Evolutionary conservation across 2,113 vertebrate species (phyloP).

Genomic region (Heteronetta atricapilla): DNA sequence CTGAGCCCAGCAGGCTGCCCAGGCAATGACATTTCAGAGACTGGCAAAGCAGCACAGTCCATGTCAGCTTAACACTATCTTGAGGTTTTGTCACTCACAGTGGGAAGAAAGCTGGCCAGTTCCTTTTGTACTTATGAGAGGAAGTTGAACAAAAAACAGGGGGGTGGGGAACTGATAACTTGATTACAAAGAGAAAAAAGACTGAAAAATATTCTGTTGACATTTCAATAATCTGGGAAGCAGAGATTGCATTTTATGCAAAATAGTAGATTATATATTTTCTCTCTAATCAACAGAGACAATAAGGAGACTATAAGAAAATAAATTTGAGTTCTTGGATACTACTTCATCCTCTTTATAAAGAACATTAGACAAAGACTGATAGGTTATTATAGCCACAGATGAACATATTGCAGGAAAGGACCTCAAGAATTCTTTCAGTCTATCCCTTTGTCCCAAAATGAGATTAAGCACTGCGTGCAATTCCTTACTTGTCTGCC

Average conservation of each 20-base stretch:
- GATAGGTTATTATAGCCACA: neutral
- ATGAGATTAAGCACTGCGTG: neutral
- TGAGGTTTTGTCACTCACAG: slow-evolving; percentile 77
- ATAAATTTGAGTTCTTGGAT: neutral
- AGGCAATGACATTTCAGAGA: slow-evolving; percentile 82
- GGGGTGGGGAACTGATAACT: neutral
- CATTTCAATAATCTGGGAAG: slow-evolving; percentile 23
- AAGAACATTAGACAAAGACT: neutral
- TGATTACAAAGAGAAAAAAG: slow-evolving; percentile 3
- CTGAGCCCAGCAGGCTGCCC: slow-evolving; percentile 76
- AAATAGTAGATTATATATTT: neutral
- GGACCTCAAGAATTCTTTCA: neutral
- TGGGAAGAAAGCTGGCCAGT: slow-evolving; percentile 27
- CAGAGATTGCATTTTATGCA: neutral
- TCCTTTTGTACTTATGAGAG: slow-evolving; percentile 64
- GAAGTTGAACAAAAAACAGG: neutral
- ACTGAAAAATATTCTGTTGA: neutral
- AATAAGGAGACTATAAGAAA: neutral
- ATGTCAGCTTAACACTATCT: slow-evolving; percentile 59
- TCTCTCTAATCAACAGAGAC: neutral
- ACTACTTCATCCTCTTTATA: neutral
- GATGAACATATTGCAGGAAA: neutral
- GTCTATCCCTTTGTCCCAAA: neutral
- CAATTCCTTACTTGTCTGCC: neutral
- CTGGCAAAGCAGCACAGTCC: slow-evolving; percentile 58